phyloP scores from a whole-genome alignment of 2,113 vertebrate genomes.

The Rhodinocichla rosea region DNA sequence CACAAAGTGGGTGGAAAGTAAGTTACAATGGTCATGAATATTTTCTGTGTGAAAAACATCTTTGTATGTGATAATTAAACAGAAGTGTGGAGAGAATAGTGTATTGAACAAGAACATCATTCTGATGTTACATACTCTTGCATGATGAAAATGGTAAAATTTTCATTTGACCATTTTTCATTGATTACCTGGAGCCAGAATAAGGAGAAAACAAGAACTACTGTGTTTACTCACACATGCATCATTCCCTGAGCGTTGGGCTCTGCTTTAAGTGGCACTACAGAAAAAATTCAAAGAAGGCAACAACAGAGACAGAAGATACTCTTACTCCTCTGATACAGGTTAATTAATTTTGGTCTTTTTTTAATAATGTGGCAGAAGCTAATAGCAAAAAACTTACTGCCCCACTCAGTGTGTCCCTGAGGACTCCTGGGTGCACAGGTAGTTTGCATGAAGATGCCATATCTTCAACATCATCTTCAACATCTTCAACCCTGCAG shows the following conservation, averaged over 20 bases:
- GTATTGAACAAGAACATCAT: neutral
- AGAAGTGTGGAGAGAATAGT: neutral
- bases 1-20: neutral
- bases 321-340: neutral
- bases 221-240: neutral
- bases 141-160: neutral
- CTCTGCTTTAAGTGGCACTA: neutral
- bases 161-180: neutral
- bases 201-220: neutral
- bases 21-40: neutral
- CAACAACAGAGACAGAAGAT: neutral
- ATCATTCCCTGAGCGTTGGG: neutral
- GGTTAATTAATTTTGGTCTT: neutral
- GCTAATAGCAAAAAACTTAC: neutral
- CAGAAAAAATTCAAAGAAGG: neutral
- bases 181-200: neutral
- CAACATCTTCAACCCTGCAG: neutral
- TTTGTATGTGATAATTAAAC: neutral
- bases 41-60: neutral
- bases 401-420: neutral
- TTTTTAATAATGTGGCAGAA: neutral
- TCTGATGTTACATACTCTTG: neutral
- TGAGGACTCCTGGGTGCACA: neutral
- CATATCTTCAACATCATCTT: rapidly evolving
- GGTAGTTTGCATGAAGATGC: neutral